Conservation (phyloP, 1,140 invertebrate genomes). For the Dufourea novaeangliae region DNA sequence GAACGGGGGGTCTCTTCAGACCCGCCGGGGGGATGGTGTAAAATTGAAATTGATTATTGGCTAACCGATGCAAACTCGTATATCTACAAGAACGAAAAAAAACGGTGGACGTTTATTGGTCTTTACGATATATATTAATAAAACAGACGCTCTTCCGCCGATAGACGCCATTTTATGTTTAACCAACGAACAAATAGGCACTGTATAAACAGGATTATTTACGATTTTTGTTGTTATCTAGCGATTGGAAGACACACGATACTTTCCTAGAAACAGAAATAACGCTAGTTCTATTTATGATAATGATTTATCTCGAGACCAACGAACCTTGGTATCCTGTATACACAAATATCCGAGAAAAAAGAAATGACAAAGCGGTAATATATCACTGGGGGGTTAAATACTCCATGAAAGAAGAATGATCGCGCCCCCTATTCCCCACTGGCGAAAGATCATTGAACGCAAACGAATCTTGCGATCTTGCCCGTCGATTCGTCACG, state of each 20-base stretch:
- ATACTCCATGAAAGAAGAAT: conserved; percentile 40
- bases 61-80: not conserved
- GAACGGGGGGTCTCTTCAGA: conserved; percentile 46
- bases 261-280: not conserved
- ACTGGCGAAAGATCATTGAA: conserved; percentile 62
- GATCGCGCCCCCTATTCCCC: conserved; percentile 14
- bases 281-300: too few species aligned
- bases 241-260: too few species aligned
- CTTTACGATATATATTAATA: conserved; percentile 6
- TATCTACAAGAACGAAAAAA: not conserved
- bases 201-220: too few species aligned
- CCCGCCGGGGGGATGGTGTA: conserved; percentile 10
- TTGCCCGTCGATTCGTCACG: conserved; percentile 74
- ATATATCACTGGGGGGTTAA: conserved; percentile 48
- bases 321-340: not conserved
- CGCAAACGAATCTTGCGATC: conserved; percentile 51
- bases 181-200: too few species aligned
- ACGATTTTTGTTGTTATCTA: too few species aligned
- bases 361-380: conserved; percentile 5
- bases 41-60: conserved; percentile 24
- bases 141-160: not conserved
- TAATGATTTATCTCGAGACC: not conserved
- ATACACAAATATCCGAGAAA: not conserved
- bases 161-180: too few species aligned
- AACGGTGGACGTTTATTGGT: conserved; percentile 1